Base-by-base conservation (phyloP, 2,113 vertebrate genomes). In the Smithornis capensis region DNA sequence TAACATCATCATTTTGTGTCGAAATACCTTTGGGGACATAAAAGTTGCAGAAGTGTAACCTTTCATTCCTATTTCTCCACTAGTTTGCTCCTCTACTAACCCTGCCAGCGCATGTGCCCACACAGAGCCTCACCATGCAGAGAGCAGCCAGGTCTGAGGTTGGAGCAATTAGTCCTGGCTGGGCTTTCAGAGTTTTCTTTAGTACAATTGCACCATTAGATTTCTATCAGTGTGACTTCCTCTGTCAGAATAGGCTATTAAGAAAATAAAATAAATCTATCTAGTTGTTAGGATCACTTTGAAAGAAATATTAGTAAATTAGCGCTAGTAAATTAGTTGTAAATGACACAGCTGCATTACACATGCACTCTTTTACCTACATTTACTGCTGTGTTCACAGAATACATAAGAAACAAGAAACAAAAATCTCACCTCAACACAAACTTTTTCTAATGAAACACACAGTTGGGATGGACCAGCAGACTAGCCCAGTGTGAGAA, bases 111-210 rank as follows among this genome's bases (percentile, higher is more conserved):
- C 2, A 0, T 33, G 68, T 67, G 45, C 50, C 52, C 23, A 60
- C 65, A 50, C 45, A 77, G 59, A 80, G 67, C 76, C 42, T 77
- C 1, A 0, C 42, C 0, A 0, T 19, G 42, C 0, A 0, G 59
- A n/a, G 0, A 68, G 69, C 77, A 92, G 90, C 90, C 95, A 96
- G 74, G 35, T 78, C 83, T 94, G 95, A 84, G 94, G 92, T 94
- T 92, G 91, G 42, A 84, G 64, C 87, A 94, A 96, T 96, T 94
- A 93, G 80, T n/a, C 45, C 91, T 94, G 85, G 83, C 83, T 80
- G 75, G 37, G 59, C 63, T 94, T 88, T 38, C 56, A 90, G 37
- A 15, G 68, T 71, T 94, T 83, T 92, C 86, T 93, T 93, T 60
- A 74, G 80, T 19, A 56, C 83, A 89, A 47, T 60, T 81, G 90